A percentile compares a stretch with the other conserved stretches of the same genome.
Conservation (phyloP, 2,113 vertebrate species). For the Pungitius pungitius region DNA sequence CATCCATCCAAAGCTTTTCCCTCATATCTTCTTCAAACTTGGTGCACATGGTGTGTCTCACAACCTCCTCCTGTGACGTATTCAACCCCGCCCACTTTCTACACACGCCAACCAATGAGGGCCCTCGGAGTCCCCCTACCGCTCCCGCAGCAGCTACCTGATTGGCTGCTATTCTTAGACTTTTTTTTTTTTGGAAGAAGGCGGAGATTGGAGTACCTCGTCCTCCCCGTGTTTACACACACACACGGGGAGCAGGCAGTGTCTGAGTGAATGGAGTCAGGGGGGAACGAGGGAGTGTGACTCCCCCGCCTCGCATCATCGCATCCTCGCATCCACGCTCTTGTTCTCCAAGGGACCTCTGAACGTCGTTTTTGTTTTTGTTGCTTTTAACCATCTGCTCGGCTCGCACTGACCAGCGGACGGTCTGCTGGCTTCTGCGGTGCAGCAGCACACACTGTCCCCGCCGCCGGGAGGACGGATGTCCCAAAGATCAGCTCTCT, state of each 20-base stretch:
- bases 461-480: no score
- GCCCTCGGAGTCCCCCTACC: slow-evolving; percentile 13
- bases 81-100: slow-evolving; percentile 52
- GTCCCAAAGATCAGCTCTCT: no score
- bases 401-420: slow-evolving; percentile 16
- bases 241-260: slow-evolving; percentile 52
- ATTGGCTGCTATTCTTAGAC: slow-evolving; percentile 73
- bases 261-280: slow-evolving; percentile 51
- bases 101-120: slow-evolving; percentile 56
- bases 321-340: slow-evolving; percentile 50
- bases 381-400: not conserved
- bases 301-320: slow-evolving; percentile 49
- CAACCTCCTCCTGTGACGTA: slow-evolving; percentile 56
- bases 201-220: slow-evolving; percentile 63
- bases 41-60: slow-evolving; percentile 72
- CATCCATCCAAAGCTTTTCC: slow-evolving; percentile 59
- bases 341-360: slow-evolving; percentile 29
- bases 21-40: slow-evolving; percentile 73
- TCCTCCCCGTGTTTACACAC: slow-evolving; percentile 76
- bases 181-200: slow-evolving; percentile 54
- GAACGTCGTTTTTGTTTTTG: not conserved
- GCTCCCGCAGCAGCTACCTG: slow-evolving; percentile 49
- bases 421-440: slow-evolving; percentile 41
- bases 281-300: slow-evolving; percentile 43
- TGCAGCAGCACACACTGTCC: slow-evolving; percentile 40